Percentiles rank a stretch among this genome's conserved stretches.
These are phyloP conservation scores for Hyperoplus immaculatus DNA, from an alignment of 2,797 vertebrate genomes.

Conservation along the genomic window DNA sequence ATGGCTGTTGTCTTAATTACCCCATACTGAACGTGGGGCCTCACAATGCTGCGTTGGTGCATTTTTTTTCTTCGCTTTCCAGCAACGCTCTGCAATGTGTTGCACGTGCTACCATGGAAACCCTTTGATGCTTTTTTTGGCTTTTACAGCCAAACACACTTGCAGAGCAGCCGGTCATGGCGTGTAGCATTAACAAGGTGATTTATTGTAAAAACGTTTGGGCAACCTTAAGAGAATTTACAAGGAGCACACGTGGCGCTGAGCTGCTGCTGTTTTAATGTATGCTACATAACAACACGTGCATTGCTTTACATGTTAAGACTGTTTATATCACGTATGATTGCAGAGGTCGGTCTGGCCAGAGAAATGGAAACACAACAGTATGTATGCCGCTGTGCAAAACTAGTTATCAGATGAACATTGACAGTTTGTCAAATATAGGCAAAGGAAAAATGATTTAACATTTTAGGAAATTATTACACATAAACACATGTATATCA, in stretches of 20 bases:
- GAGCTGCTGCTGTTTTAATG: slow-evolving; percentile 14
- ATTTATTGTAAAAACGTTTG: slow-evolving; percentile 50
- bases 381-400: background rate
- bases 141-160: slow-evolving; percentile 33
- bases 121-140: slow-evolving; percentile 9
- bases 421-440: background rate
- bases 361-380: background rate
- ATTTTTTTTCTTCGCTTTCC: slow-evolving; percentile 32
- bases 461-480: background rate
- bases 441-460: background rate
- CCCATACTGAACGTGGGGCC: slow-evolving; percentile 1
- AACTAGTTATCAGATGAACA: background rate
- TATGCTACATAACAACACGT: slow-evolving; percentile 40
- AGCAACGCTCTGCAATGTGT: background rate
- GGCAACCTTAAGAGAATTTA: slow-evolving; percentile 52
- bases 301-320: slow-evolving; percentile 31
- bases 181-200: slow-evolving; percentile 45
- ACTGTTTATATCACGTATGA: slow-evolving; percentile 3
- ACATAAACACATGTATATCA: background rate
- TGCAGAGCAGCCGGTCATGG: slow-evolving; percentile 8
- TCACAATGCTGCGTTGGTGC: slow-evolving; percentile 23
- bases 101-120: slow-evolving; percentile 34
- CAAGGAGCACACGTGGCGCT: slow-evolving; percentile 6
- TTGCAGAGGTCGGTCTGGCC: background rate
- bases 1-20: slow-evolving; percentile 6